Evolutionary conservation across 2,113 vertebrate genomes (phyloP).

Genomic region (Actenoides hombroni): DNA sequence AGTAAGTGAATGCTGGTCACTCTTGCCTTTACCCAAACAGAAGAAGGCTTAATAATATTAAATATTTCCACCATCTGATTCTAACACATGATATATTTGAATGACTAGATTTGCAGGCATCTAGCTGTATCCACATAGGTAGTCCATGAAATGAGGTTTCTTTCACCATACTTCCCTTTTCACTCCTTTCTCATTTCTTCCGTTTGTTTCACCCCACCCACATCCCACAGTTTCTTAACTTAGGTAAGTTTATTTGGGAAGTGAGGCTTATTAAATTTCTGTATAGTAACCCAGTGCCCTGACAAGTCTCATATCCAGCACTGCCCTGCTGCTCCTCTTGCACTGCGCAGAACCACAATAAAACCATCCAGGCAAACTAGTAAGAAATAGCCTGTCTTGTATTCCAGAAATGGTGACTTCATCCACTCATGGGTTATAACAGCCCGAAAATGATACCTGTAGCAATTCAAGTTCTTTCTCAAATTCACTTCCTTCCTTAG

Average conservation of each 20-base stretch:
- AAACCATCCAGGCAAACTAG: background rate
- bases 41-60: background rate
- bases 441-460: background rate
- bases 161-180: background rate
- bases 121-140: background rate
- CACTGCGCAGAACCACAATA: background rate
- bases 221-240: background rate
- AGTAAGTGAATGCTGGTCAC: background rate
- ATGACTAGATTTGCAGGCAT: background rate
- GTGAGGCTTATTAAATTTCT: background rate
- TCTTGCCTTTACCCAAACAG: background rate
- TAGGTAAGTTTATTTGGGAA: background rate
- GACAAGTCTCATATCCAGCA: background rate
- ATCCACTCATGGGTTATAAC: background rate
- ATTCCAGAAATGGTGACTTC: background rate
- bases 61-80: background rate
- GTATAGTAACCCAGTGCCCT: rapidly evolving
- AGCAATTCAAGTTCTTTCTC: background rate
- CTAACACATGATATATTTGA: background rate
- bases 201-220: background rate
- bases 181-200: background rate
- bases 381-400: background rate
- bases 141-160: background rate
- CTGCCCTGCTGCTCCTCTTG: background rate
- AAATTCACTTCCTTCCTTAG: background rate